phyloP scores from a whole-genome alignment of 2,797 vertebrate genomes.

The Molossus molossus region DNA sequence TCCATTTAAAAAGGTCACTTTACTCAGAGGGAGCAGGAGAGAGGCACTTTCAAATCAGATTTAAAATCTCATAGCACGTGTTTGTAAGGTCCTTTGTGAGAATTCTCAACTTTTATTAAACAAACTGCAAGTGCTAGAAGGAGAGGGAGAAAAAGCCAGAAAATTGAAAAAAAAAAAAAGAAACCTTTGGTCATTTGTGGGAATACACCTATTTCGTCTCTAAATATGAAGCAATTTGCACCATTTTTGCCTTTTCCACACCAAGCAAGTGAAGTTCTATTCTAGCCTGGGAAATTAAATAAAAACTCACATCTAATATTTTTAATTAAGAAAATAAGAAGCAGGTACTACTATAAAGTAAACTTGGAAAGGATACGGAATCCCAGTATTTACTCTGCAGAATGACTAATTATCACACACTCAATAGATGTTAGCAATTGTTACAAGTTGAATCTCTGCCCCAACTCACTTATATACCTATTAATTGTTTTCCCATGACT shows the following conservation, averaged over 20 bases:
- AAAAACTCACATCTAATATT: slow-evolving; percentile 49
- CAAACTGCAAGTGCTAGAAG: slow-evolving; percentile 74
- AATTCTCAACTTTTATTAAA: slow-evolving; percentile 89
- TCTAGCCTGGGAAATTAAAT: neutral
- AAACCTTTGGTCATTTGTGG: slow-evolving; percentile 68
- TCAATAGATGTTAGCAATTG: slow-evolving; percentile 35
- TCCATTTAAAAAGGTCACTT: slow-evolving; percentile 95
- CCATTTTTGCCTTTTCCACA: neutral
- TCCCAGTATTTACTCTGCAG: slow-evolving; percentile 56
- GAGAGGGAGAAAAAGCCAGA: slow-evolving; percentile 72
- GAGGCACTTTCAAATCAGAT: slow-evolving; percentile 92
- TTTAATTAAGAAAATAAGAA: slow-evolving; percentile 61
- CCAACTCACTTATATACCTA: slow-evolving; percentile 40
- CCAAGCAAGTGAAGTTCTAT: neutral
- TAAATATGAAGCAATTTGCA: slow-evolving; percentile 24
- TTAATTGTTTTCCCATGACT: slow-evolving; percentile 70
- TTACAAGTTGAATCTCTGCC: slow-evolving; percentile 3
- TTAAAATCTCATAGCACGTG: slow-evolving; percentile 91
- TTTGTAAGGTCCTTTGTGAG: slow-evolving; percentile 88
- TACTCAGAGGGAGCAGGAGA: slow-evolving; percentile 91
- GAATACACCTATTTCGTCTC: neutral
- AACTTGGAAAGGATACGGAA: neutral
- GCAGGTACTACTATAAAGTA: neutral
- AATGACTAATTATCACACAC: slow-evolving; percentile 32
- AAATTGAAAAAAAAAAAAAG: slow-evolving; percentile 72